phyloP scores from a whole-genome alignment of 1,140 invertebrate species.

The Zaprionus davidi region DNA sequence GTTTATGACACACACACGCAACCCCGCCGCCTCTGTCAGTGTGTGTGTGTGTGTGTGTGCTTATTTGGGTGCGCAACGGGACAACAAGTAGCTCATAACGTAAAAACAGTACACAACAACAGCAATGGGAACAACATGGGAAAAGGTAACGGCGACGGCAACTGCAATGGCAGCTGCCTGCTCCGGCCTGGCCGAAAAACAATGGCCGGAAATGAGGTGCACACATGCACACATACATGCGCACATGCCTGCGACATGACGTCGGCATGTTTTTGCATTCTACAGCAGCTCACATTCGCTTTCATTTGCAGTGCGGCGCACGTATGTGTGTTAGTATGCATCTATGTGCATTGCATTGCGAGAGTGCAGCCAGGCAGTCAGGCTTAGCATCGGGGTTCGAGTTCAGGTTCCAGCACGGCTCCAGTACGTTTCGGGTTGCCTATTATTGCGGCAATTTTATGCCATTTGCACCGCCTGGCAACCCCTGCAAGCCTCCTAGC shows the following conservation, averaged over 20 bases:
- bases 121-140: conserved; percentile 13
- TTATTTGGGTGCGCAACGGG: conserved; percentile 40
- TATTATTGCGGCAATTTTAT: conserved; percentile 70
- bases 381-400: conserved; percentile 9
- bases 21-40: conserved; percentile 35
- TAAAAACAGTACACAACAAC: conserved; percentile 34
- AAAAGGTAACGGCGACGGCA: conserved; percentile 13
- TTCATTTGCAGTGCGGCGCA: conserved; percentile 36
- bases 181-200: conserved; percentile 52
- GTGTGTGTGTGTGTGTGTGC: conserved; percentile 18
- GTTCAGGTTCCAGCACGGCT: conserved; percentile 22
- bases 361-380: conserved; percentile 27
- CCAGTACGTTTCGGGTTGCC: conserved; percentile 58
- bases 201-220: conserved; percentile 78
- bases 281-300: conserved; percentile 50
- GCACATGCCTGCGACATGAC: conserved; percentile 26
- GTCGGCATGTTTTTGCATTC: conserved; percentile 41
- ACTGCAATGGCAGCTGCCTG: conserved; percentile 4
- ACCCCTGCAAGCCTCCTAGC: background rate
- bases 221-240: conserved; percentile 51
- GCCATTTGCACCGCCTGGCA: conserved; percentile 69
- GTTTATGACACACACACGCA: conserved; percentile 64
- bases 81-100: conserved; percentile 81
- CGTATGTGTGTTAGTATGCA: conserved; percentile 1
- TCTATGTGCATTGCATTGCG: background rate